Base-by-base conservation (phyloP, 2,888 invertebrate genomes). In the Drosophila parthenogenetica region DNA sequence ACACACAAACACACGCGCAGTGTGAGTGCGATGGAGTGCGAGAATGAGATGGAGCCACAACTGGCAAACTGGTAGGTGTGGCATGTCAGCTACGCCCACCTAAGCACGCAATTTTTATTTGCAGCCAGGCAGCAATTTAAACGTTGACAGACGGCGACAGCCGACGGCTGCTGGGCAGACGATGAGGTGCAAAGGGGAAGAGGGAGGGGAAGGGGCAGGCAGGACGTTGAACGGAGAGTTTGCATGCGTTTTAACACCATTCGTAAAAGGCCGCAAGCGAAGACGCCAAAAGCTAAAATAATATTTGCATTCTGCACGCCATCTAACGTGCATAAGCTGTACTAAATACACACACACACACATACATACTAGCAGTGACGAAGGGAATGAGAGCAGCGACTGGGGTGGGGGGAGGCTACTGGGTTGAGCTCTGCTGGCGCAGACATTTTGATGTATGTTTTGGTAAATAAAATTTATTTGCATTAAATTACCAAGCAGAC, bases 391-490 rank as follows among this genome's bases (percentile, higher is more conserved):
- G 13, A 45, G 42, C 1, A 5, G 19, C 14, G 40, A 29, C 14
- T 8, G 2, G 11, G 19, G 51, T 8, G 35, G 17, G 37, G 35
- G 51, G 7, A 32, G 39, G 8, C 5, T 7, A 7, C 14, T 8
- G 57, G 45, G 69, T 48, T 73, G 76, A 67, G 71, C 72, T 79
- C 79, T 84, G 84, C 70, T 85, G 85, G 79, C 75, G 90, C 79
- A 86, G 85, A 86, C 85, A 83, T 86, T 86, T 86, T 86, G 85
- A 86, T 86, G 85, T 87, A 86, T 86, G 85, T 87, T 86, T 88
- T 88, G 87, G 87, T 83, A 89, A 90, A 80, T 81, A 88, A 83
- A 90, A 89, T 90, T 89, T 89, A 89, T 89, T 89, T 89, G 90
- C 89, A 89, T 89, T 83, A 89, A 89, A 90, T 90, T 89, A 90